Conservation (phyloP, 2,797 vertebrate genomes). For the Mus minutoides region DNA sequence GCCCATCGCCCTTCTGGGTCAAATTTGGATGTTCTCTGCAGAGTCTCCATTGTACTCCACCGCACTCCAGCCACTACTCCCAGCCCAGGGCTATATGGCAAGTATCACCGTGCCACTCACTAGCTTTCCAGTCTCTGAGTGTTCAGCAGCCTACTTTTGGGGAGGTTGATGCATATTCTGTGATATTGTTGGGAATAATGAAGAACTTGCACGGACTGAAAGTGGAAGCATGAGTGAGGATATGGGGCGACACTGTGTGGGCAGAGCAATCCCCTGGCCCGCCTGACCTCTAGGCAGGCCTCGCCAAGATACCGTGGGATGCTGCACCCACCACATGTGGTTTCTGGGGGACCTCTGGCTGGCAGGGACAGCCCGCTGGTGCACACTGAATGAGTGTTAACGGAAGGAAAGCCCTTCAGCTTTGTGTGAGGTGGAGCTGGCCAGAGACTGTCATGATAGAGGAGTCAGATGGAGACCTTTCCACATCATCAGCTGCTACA, state of each 20-base stretch:
- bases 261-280: neutral
- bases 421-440: neutral
- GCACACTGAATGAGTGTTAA: neutral
- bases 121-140: neutral
- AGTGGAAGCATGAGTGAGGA: neutral
- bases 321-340: neutral
- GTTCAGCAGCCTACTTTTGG: neutral
- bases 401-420: neutral
- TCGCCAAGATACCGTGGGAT: neutral
- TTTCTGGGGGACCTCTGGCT: too few relatives aligned
- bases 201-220: neutral
- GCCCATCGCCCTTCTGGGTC: neutral
- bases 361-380: neutral
- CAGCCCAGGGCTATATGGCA: neutral
- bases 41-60: neutral
- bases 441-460: neutral
- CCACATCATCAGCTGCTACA: neutral
- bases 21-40: neutral
- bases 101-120: neutral
- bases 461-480: neutral
- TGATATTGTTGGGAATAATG: too few relatives aligned
- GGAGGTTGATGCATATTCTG: too few relatives aligned
- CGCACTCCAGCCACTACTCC: neutral
- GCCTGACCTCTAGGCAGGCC: neutral
- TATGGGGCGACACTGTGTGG: too few relatives aligned